Conservation (phyloP, 2,113 vertebrate genomes). For the Scortum barcoo region DNA sequence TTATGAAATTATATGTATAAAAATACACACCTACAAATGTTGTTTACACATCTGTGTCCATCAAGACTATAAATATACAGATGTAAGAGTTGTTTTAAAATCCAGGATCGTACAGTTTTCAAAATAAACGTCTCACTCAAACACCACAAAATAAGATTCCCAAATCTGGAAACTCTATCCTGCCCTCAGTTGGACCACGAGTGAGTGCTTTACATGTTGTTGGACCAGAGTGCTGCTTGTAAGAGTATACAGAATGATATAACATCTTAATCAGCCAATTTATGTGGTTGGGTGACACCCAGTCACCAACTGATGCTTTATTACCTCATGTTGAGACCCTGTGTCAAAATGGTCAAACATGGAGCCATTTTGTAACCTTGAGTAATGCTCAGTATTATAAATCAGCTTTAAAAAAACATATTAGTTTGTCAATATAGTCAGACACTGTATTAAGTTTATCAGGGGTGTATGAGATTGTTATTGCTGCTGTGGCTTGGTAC, state of each 20-base stretch:
- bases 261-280: neutral
- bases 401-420: too few relatives aligned
- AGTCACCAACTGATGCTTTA: neutral
- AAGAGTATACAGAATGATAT: neutral
- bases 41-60: neutral
- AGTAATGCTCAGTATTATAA: neutral
- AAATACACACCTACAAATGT: neutral
- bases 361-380: too few relatives aligned
- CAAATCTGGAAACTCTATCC: neutral
- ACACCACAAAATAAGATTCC: neutral
- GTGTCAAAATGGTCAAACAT: too few relatives aligned
- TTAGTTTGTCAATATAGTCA: neutral
- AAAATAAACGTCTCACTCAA: neutral
- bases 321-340: neutral
- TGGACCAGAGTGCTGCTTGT: neutral
- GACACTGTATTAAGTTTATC: neutral
- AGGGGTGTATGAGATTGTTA: neutral
- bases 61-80: neutral
- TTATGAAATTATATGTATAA: neutral
- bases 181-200: neutral
- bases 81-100: neutral
- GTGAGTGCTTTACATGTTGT: neutral
- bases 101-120: neutral
- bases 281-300: neutral
- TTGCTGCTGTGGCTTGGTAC: too few relatives aligned